Evolutionary conservation across 2,113 vertebrate genomes (phyloP), one percentile per base, ranked within the genome.

Genomic region (Lynx canadensis): DNA sequence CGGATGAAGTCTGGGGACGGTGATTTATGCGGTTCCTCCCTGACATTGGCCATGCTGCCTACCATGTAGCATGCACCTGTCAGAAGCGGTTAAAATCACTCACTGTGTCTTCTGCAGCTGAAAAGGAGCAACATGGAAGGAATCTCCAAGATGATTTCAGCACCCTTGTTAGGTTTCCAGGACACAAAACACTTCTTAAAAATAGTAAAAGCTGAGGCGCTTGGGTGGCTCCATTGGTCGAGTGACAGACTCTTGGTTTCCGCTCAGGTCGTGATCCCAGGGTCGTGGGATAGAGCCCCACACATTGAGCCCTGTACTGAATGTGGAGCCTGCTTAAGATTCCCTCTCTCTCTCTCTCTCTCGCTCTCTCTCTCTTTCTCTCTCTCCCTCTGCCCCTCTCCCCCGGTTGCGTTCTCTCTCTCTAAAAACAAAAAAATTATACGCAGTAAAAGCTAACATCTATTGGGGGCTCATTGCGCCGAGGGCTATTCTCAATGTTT

Each of bases 31-130:
- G 2, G 29, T n/a, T 86, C 36, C 7, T 55, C 29, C 29, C 33
- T 12, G 10, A 23, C 55, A 48, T 0, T n/a, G 71, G 14, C 66
- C 36, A 27, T 3, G 3, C 1, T 23, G 14, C 41, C 14, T 5
- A 31, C 9, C 27, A 5, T 10, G 16, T 48, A 50, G 57, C 4
- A 14, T 8, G 63, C 60, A 16, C 4, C 33, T 38, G 18, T 41
- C 25, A 48, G 63, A 85, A 63, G 31, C 2, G 4, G 33, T 87
- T 57, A 41, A 27, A 69, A 69, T 13, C 21, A 21, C 12, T 79
- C 52, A 25, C 29, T n/a, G n/a, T 5, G 52, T 84, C 55, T 93
- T 95, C 29, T 25, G 27, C 57, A 45, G 25, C 31, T 10, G 27
- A 50, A 65, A 88, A 91, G 57, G 66, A 69, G 84, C 48, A 23